Conservation (phyloP, 2,888 invertebrate species). For the Idaea straminata region DNA sequence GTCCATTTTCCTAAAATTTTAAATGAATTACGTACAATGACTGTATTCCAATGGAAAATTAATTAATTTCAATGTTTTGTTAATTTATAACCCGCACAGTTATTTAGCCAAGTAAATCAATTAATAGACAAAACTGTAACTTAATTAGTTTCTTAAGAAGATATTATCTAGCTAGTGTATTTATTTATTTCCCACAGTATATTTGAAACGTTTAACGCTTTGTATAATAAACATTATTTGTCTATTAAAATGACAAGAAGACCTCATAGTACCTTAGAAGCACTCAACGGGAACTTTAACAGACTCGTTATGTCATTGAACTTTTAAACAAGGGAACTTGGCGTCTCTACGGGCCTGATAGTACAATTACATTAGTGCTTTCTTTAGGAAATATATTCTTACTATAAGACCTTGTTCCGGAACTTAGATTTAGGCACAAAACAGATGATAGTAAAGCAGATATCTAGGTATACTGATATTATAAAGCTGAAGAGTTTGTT, state of each 20-base stretch:
- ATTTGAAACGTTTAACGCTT: background rate
- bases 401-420: background rate
- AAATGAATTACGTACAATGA: too few relatives aligned
- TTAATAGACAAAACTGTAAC: background rate
- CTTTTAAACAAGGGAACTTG: slow-evolving; percentile 38
- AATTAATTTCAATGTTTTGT: too few relatives aligned
- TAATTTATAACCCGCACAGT: too few relatives aligned
- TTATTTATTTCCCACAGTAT: background rate
- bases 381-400: background rate
- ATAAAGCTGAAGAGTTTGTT: too few relatives aligned
- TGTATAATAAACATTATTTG: background rate
- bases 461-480: too few relatives aligned
- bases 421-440: too few relatives aligned
- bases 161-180: background rate
- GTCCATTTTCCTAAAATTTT: background rate
- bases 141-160: background rate
- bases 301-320: slow-evolving; percentile 56
- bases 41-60: too few relatives aligned
- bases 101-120: too few relatives aligned
- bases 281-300: background rate
- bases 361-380: background rate
- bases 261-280: background rate
- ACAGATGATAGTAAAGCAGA: too few relatives aligned
- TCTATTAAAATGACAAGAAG: background rate
- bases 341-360: background rate